These are phyloP conservation scores for Hymenochirus boettgeri DNA, from an alignment of 2,113 vertebrate genomes.

Conservation along the genomic window DNA sequence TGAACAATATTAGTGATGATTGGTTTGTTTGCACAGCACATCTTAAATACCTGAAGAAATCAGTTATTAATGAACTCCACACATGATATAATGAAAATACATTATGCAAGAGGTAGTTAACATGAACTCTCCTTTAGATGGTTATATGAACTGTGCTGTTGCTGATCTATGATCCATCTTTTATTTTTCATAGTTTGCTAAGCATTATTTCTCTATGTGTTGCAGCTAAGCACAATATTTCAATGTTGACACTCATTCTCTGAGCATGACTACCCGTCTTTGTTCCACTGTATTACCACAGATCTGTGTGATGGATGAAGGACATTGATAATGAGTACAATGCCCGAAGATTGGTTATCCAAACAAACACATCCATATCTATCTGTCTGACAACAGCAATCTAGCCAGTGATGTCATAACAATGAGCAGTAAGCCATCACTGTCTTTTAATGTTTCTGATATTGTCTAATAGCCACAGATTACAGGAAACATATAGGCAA, in stretches of 20 bases:
- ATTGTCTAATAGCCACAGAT: not conserved
- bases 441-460: slow-evolving; percentile 3
- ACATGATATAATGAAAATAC: slow-evolving; percentile 40
- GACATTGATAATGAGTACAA: not conserved
- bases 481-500: slow-evolving; percentile 11
- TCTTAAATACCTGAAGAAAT: not conserved
- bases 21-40: not conserved
- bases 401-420: slow-evolving; percentile 25
- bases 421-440: slow-evolving; percentile 5
- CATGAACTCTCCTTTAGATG: slow-evolving; percentile 34
- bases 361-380: slow-evolving; percentile 21
- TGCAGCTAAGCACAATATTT: slow-evolving; percentile 42
- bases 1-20: too few species aligned
- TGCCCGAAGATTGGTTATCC: not conserved
- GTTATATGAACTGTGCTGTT: slow-evolving; percentile 42
- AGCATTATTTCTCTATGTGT: slow-evolving; percentile 8
- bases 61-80: too few species aligned
- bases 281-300: not conserved
- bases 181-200: slow-evolving; percentile 1
- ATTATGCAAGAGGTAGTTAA: slow-evolving; percentile 31
- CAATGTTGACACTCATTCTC: slow-evolving; percentile 38
- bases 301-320: slow-evolving; percentile 36
- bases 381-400: slow-evolving; percentile 35
- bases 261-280: not conserved
- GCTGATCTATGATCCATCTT: slow-evolving; percentile 35